Base-by-base conservation (phyloP, 2,113 vertebrate species). In the Blennius ocellaris region DNA sequence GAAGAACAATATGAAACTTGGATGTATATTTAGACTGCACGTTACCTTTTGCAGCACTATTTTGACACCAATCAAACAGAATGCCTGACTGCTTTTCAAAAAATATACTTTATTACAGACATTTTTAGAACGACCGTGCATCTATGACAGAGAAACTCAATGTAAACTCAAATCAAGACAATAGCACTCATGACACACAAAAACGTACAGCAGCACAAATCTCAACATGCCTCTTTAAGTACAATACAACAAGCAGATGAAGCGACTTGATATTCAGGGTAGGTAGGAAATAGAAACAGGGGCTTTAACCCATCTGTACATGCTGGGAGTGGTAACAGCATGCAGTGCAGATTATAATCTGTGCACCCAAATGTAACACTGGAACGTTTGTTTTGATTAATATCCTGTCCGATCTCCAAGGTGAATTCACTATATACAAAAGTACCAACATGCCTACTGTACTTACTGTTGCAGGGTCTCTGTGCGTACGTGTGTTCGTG, bases 51-150 rank as follows among this genome's bases (percentile, higher is more conserved):
- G 21, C 21, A 30, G 21, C 4, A 30, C 21, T 30, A 2, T 4
- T 30, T 30, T 30, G 21, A 30, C 4, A 30, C 21, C 21, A 30
- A 30, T 30, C 21, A 30, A 30, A 30, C 21, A 30, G 2, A 30
- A 30, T 30, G 21, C 21, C 2, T 30, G 21, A 30, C 21, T 30
- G 64, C 60, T 73, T 83, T 90, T 81, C 45, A 41, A 67, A 86
- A 90, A 89, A 84, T 74, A 86, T 58, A 82, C 56, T 89, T 90
- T 81, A 87, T 81, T 90, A 77, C 76, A 73, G 76, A 87, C 70
- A 79, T 69, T 69, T 69, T 74, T 54, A 76, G 55, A 65, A 79
- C 67, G 61, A 82, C 71, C 76, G 61, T 89, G 77, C 86, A 87
- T 72, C 58, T 80, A 82, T 76, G 41, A 83, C 37, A 37, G 74